phyloP scores from a whole-genome alignment of 1,140 invertebrate genomes.

The Maconellicoccus hirsutus region DNA sequence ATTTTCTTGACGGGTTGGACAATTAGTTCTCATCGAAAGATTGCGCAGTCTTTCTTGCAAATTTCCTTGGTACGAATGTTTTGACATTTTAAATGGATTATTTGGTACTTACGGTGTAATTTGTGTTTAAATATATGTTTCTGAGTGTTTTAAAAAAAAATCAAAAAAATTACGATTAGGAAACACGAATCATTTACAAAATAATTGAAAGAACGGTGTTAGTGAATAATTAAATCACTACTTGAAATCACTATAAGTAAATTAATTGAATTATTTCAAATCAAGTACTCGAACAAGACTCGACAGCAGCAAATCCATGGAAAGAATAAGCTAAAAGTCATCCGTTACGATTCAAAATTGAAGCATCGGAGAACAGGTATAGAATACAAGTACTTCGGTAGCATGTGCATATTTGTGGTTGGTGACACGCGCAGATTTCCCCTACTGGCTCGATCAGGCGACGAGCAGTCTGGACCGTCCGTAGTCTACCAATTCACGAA shows the following conservation, averaged over 20 bases:
- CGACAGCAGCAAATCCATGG: background rate
- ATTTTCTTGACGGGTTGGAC: conserved; percentile 39
- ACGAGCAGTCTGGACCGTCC: background rate
- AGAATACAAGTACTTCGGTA: background rate
- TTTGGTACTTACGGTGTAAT: background rate
- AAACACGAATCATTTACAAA: background rate
- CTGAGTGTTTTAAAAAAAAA: background rate
- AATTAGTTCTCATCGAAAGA: conserved; percentile 16
- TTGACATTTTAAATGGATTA: background rate
- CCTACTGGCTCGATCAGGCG: background rate
- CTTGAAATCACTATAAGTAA: too few relatives aligned
- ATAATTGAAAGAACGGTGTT: background rate
- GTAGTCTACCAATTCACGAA: too few relatives aligned
- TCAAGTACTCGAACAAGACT: too few relatives aligned
- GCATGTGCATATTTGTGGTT: background rate
- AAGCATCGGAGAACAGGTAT: background rate
- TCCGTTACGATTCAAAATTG: background rate
- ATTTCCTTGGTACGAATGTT: background rate
- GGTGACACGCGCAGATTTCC: background rate
- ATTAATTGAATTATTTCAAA: too few relatives aligned
- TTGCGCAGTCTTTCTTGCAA: conserved; percentile 13
- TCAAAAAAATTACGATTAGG: too few relatives aligned
- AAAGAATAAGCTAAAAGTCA: background rate
- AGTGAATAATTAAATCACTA: too few relatives aligned
- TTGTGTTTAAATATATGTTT: background rate